Evolutionary conservation across 1,140 invertebrate species (phyloP).

Genomic region (Diprion similis): DNA sequence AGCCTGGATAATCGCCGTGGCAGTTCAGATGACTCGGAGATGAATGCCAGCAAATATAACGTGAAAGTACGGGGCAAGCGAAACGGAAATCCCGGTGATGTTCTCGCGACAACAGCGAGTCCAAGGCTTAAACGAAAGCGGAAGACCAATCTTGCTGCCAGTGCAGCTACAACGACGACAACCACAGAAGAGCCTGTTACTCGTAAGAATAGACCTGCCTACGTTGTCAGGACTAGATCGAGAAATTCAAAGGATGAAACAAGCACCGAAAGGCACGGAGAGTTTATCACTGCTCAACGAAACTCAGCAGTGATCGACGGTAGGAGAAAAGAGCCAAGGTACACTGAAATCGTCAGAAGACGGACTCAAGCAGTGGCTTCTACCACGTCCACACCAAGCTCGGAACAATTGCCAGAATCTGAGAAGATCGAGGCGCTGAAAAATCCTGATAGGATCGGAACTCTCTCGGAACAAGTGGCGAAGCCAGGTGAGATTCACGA

Average conservation of each 20-base stretch:
- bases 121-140: background rate
- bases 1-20: slow-evolving; percentile 18
- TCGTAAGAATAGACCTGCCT: slow-evolving; percentile 16
- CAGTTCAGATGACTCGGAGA: background rate
- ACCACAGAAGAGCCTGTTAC: background rate
- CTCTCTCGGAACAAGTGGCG: slow-evolving; percentile 2
- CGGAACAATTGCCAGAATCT: slow-evolving; percentile 1
- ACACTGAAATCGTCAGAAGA: slow-evolving; percentile 31
- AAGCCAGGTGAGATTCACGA: slow-evolving; percentile 22
- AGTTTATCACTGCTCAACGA: slow-evolving; percentile 29
- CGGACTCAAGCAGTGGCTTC: slow-evolving; percentile 15
- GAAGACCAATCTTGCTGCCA: background rate
- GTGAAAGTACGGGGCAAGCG: no score
- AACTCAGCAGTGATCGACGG: slow-evolving; percentile 23
- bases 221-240: slow-evolving; percentile 37
- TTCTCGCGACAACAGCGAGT: background rate
- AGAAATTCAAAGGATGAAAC: slow-evolving; percentile 36
- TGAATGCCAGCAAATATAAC: no score
- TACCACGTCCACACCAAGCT: slow-evolving; percentile 2
- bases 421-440: background rate
- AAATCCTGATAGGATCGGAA: background rate
- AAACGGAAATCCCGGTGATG: background rate
- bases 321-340: slow-evolving; percentile 44
- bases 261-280: slow-evolving; percentile 29
- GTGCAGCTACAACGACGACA: background rate